Conservation (phyloP, 2,888 invertebrate species). For the Rhagium mordax region DNA sequence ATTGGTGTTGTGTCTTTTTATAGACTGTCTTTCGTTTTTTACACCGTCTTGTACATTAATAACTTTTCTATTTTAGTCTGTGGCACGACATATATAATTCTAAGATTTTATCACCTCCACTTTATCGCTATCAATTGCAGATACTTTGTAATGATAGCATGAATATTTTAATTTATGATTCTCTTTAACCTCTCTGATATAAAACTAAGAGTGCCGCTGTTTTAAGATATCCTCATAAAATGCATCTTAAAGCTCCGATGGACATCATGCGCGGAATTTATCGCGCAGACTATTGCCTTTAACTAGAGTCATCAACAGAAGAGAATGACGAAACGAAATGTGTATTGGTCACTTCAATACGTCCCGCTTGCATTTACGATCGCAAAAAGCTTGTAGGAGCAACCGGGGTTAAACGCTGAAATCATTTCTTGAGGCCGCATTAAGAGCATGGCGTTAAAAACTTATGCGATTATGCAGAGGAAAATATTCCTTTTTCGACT, state of each 20-base stretch:
- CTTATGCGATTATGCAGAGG: too few relatives aligned
- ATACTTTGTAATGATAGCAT: slow-evolving; percentile 58
- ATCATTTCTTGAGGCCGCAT: too few relatives aligned
- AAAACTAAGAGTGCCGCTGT: slow-evolving; percentile 62
- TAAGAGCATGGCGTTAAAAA: too few relatives aligned
- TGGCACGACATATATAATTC: slow-evolving; percentile 47
- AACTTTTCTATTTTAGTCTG: slow-evolving; percentile 52
- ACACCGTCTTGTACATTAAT: slow-evolving; percentile 45
- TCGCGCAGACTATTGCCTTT: slow-evolving; percentile 55
- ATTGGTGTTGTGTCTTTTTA: slow-evolving; percentile 57
- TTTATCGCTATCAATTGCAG: slow-evolving; percentile 46
- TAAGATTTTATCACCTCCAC: slow-evolving; percentile 53
- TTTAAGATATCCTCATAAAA: slow-evolving; percentile 64
- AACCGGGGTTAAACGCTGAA: background rate
- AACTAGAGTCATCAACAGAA: slow-evolving; percentile 50
- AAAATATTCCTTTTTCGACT: too few relatives aligned
- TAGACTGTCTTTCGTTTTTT: slow-evolving; percentile 51
- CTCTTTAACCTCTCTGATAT: slow-evolving; percentile 55
- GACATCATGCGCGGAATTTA: slow-evolving; percentile 61
- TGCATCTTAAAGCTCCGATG: slow-evolving; percentile 59
- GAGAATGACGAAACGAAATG: slow-evolving; percentile 36
- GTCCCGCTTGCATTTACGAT: slow-evolving; percentile 27
- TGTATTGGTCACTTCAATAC: slow-evolving; percentile 33
- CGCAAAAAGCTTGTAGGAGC: slow-evolving; percentile 11
- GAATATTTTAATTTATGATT: slow-evolving; percentile 64